phyloP scores from a whole-genome alignment of 2,797 vertebrate species.

The Poeciliopsis paucimaculata region DNA sequence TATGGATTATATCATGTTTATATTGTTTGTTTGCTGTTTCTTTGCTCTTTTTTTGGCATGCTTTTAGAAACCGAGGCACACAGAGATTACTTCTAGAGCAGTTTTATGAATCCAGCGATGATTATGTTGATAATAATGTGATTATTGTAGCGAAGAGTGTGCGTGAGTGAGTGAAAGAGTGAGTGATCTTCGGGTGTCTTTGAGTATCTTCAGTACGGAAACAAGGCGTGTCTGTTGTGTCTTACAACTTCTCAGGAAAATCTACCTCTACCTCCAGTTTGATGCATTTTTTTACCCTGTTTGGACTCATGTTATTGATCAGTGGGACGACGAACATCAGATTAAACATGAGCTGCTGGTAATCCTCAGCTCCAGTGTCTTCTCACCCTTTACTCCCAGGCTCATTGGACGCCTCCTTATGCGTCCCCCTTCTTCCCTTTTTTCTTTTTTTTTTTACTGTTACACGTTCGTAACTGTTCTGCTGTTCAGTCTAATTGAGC shows the following conservation, averaged over 20 bases:
- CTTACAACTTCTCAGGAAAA: constrained; percentile 84
- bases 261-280: constrained; percentile 85
- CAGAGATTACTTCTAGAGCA: constrained; percentile 69
- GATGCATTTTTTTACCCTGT: constrained; percentile 69
- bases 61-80: constrained; percentile 64
- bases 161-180: constrained; percentile 10
- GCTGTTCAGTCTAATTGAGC: constrained; percentile 58
- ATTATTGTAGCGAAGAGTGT: constrained; percentile 66
- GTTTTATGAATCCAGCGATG: constrained; percentile 59
- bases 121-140: constrained; percentile 60
- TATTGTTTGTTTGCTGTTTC: constrained; percentile 51
- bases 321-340: constrained; percentile 40
- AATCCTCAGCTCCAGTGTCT: constrained; percentile 3
- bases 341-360: constrained; percentile 14
- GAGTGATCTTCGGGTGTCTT: constrained; percentile 62
- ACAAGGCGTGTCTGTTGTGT: constrained; percentile 69
- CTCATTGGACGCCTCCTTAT: constrained; percentile 28
- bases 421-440: constrained; percentile 35
- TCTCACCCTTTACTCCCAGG: background rate
- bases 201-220: constrained; percentile 63
- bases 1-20: constrained; percentile 68
- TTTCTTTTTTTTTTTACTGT: constrained; percentile 35
- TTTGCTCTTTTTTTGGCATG: constrained; percentile 48
- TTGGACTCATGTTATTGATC: constrained; percentile 73
- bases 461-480: constrained; percentile 68